Conservation (phyloP, 2,113 vertebrate species). For the Sisor rabdophorus region DNA sequence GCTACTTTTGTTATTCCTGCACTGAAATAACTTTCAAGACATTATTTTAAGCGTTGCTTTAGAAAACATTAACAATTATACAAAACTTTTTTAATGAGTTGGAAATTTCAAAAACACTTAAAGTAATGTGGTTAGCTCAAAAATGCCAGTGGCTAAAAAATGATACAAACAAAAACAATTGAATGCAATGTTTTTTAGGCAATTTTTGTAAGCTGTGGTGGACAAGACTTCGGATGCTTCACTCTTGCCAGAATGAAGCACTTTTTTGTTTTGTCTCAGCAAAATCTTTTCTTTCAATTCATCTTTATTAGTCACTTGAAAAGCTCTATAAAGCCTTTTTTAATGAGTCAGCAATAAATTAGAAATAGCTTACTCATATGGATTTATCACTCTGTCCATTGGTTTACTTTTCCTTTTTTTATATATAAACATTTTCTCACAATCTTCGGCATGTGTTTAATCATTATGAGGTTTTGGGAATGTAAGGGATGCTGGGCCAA, state of each 20-base stretch:
- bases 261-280: background rate
- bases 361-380: background rate
- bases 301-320: background rate
- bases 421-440: background rate
- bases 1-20: no score
- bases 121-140: background rate
- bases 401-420: background rate
- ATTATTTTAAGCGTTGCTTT: no score
- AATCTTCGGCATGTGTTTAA: background rate
- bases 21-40: no score
- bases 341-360: background rate
- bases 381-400: background rate
- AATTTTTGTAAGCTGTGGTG: background rate
- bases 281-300: background rate
- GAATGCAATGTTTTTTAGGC: background rate
- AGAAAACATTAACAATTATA: no score
- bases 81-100: no score
- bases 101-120: no score
- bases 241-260: background rate
- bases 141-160: background rate
- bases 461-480: constrained; percentile 1
- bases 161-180: background rate
- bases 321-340: background rate
- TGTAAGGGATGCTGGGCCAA: background rate
- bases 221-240: background rate